Conservation (phyloP, 2,888 invertebrate genomes). For the Microctonus hyperodae region DNA sequence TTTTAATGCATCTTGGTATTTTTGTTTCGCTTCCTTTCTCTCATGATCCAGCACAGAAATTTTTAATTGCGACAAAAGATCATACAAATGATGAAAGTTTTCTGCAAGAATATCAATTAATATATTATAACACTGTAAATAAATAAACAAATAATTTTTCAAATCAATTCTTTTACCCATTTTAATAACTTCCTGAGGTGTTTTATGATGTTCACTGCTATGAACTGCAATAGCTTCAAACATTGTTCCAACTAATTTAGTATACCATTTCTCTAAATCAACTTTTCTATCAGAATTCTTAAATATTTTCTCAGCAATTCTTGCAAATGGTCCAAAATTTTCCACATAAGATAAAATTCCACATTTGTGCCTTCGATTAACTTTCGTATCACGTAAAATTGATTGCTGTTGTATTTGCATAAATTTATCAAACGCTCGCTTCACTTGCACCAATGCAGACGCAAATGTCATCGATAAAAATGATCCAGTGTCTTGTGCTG, state of each 20-base stretch:
- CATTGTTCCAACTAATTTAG: constrained; percentile 80
- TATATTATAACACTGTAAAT: too few relatives aligned
- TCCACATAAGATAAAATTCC: constrained; percentile 89
- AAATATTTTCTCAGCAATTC: constrained; percentile 87
- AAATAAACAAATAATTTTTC: neutral
- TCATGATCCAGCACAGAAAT: constrained; percentile 86
- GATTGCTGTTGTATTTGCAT: constrained; percentile 85
- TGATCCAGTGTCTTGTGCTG: constrained; percentile 84
- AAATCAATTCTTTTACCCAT: constrained; percentile 69
- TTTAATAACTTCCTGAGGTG: constrained; percentile 89
- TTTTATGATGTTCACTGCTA: constrained; percentile 86
- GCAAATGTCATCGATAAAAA: constrained; percentile 89
- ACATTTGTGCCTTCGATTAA: constrained; percentile 80
- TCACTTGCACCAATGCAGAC: constrained; percentile 84
- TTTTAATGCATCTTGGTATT: constrained; percentile 88
- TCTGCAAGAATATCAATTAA: constrained; percentile 73
- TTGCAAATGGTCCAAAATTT: constrained; percentile 88
- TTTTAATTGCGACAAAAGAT: constrained; percentile 86
- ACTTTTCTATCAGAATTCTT: constrained; percentile 84
- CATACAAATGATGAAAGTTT: constrained; percentile 95
- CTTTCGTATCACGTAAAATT: constrained; percentile 76
- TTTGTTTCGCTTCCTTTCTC: constrained; percentile 88
- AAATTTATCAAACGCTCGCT: constrained; percentile 89
- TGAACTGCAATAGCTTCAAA: constrained; percentile 82
- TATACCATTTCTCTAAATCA: constrained; percentile 93